Evolutionary conservation across 1,140 invertebrate species (phyloP), one percentile per base, ranked within the genome.

Genomic region (Bombyx mandarina): DNA sequence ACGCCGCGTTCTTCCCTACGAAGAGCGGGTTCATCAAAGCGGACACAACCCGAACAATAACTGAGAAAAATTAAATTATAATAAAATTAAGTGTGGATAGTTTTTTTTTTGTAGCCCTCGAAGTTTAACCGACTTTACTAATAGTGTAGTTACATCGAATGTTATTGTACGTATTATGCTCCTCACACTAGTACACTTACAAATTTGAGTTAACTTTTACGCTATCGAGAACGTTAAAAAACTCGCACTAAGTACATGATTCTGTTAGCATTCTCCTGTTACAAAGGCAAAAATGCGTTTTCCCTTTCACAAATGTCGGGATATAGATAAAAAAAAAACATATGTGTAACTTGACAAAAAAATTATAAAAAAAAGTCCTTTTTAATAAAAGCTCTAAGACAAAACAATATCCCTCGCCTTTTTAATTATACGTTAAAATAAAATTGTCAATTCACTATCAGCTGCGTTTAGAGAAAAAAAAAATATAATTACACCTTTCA

Each of bases 31-130:
- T 71, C 79, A 83, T 86, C 80, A 86, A 86, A 83, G 82, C 74
- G 71, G 66, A 57, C 26, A 35, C 26, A 35, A 35, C 71, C 43
- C 65, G 65, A 73, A 81, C 75, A 77, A 83, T 82, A 82, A 78
- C 73, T 81, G 76, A 80, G 79, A 81, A 84, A 86, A 77, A 84
- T 86, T 82, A 82, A 82, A 86, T 83, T 86, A 83, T 86, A 82
- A 82, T 83, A 86, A 86, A 83, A 83, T 86, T 83, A 86, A 83
- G 73, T 60, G 54, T 66, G 62, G 72, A 35, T 73, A 72, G 73
- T 71, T 86, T 80, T 82, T 71, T 86, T 80, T 82, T 82, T 82
- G 72, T 76, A 73, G 50, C 50, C 2, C 2, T 35, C 26, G 26
- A 2, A 35, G 26, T 35, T 35, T 35, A 35, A 35, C 26, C 26